Conservation (phyloP, 2,888 invertebrate species). For the Dexiosoma caninum region DNA sequence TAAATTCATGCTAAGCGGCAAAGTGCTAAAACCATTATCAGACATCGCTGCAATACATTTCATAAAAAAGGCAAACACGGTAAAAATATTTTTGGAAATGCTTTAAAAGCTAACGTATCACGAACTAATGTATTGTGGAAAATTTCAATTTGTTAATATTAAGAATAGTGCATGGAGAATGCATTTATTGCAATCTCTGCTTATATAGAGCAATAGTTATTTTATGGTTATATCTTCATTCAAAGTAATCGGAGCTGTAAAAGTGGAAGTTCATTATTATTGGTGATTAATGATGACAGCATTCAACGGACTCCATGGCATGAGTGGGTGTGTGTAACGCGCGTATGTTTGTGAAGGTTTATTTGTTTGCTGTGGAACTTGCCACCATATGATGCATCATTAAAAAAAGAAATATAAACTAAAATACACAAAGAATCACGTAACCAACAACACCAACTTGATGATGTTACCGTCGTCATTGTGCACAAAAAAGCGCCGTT, state of each 20-base stretch:
- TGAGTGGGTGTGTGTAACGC: no score
- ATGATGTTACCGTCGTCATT: conserved; percentile 39
- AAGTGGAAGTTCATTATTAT: conserved; percentile 63
- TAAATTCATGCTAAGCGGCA: no score
- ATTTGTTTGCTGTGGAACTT: background rate
- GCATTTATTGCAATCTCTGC: conserved; percentile 1
- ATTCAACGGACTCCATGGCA: conserved; percentile 43
- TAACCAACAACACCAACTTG: conserved; percentile 42
- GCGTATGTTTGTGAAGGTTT: conserved; percentile 19
- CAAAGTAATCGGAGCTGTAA: conserved; percentile 62
- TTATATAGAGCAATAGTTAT: conserved; percentile 28
- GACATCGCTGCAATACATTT: no score
- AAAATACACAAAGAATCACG: conserved; percentile 14
- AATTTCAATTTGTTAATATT: background rate
- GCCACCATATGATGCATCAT: conserved; percentile 52
- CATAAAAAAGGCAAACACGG: no score
- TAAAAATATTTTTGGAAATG: no score
- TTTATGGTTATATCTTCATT: conserved; percentile 60
- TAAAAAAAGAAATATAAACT: background rate
- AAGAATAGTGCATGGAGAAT: background rate
- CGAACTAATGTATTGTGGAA: no score
- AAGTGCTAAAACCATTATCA: no score
- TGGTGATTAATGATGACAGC: conserved; percentile 63
- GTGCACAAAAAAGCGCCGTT: conserved; percentile 51
- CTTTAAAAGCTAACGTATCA: no score